These are phyloP conservation scores for Gadopsis bispinosus DNA, from an alignment of 2,797 vertebrate genomes.

Conservation along the genomic window DNA sequence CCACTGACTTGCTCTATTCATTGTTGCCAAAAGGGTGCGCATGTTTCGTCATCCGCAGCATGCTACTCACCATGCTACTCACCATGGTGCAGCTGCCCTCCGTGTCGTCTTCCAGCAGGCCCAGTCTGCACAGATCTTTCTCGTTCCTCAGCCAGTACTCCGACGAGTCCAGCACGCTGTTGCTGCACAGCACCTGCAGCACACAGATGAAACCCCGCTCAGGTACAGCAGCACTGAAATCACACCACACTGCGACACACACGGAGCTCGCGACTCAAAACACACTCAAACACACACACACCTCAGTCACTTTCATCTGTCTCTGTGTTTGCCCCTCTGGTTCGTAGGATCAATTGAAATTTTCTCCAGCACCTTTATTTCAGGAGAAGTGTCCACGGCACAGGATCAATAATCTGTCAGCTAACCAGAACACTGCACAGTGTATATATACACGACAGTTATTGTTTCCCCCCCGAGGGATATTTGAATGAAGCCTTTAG, in stretches of 20 bases:
- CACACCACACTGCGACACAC: background rate
- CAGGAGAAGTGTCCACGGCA: conserved; percentile 29
- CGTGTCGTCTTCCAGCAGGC: conserved; percentile 90
- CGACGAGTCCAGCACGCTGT: conserved; percentile 91
- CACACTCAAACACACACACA: background rate
- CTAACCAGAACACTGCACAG: conserved; percentile 47
- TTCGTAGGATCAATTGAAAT: conserved; percentile 64
- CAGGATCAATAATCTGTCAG: conserved; percentile 59
- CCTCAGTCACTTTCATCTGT: conserved; percentile 49
- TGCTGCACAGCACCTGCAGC: conserved; percentile 92
- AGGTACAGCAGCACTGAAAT: conserved; percentile 36
- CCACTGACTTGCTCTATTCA: conserved; percentile 4
- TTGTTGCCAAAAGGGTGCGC: conserved; percentile 36
- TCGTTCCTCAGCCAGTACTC: conserved; percentile 97
- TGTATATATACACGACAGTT: conserved; percentile 18
- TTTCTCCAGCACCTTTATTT: conserved; percentile 52
- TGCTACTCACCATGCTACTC: conserved; percentile 90
- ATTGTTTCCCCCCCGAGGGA: conserved; percentile 19
- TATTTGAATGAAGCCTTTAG: conserved; percentile 38
- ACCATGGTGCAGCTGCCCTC: conserved; percentile 91
- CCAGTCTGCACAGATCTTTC: conserved; percentile 91
- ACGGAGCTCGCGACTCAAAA: background rate
- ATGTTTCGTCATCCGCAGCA: conserved; percentile 35
- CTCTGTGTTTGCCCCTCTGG: conserved; percentile 22
- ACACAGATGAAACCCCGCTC: conserved; percentile 47